phyloP scores from a whole-genome alignment of 2,797 vertebrate species.

The Darevskia mixta region DNA sequence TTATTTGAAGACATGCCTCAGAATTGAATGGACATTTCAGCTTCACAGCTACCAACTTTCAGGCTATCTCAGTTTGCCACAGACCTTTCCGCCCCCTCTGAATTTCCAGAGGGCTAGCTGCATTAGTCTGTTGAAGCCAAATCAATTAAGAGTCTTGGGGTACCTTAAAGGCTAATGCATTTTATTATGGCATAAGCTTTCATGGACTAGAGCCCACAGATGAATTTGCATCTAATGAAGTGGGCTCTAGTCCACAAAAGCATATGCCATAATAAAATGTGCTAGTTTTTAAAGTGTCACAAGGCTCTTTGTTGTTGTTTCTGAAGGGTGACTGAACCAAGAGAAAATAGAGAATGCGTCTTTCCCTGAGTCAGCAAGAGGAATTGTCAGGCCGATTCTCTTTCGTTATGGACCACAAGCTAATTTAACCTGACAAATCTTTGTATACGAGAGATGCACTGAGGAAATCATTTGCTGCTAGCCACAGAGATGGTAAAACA shows the following conservation, averaged over 20 bases:
- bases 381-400: constrained; percentile 17
- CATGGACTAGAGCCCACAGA: too few relatives aligned
- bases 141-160: too few relatives aligned
- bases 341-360: neutral
- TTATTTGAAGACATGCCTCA: neutral
- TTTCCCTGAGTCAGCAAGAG: constrained; percentile 33
- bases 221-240: too few relatives aligned
- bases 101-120: neutral
- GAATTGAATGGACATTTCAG: neutral
- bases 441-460: neutral
- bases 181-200: too few relatives aligned
- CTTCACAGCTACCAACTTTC: neutral
- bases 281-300: too few relatives aligned
- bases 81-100: neutral
- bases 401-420: neutral
- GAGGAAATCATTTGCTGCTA: neutral
- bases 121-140: too few relatives aligned
- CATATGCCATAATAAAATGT: too few relatives aligned
- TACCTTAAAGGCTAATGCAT: neutral
- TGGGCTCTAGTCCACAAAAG: too few relatives aligned
- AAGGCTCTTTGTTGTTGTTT: neutral
- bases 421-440: constrained; percentile 8
- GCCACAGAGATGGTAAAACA: neutral
- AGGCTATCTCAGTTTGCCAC: neutral
- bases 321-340: neutral